Evolutionary conservation across 2,797 vertebrate species (phyloP), one percentile per base, ranked within the genome.

Genomic region (Pitangus sulphuratus): DNA sequence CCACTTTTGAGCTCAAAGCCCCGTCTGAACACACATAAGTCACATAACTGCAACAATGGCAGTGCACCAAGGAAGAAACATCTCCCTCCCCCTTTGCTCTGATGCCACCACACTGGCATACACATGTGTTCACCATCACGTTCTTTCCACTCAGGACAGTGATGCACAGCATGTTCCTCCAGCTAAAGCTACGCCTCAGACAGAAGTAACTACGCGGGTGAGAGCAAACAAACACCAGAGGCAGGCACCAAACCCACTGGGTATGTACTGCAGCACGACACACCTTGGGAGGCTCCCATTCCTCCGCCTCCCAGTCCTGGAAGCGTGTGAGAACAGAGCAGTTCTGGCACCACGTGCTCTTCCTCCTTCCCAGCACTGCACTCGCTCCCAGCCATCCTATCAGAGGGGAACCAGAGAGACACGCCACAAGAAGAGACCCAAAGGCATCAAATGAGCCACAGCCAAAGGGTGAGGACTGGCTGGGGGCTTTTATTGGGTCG

Each of bases 71-170:
- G 22, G 40, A 74, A 62, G 31, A 53, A 84, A 75, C 17, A 76
- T 21, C 11, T 42, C 48, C 39, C 58, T 69, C 28, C 22, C 45
- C 44, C 48, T 42, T 28, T 24, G 13, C 51, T 78, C 31, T 12
- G 21, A 25, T 3, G 20, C 28, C 18, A 7, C 47, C 76, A 71
- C 1, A 2, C 3, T 0, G 0, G 15, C 0, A 0, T 12, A 17
- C 44, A n/a, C 0, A 0, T 2, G 1, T 3, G 2, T 12, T 58
- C 62, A 53, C 21, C 42, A 54, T 15, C 66, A 20, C 0, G 0
- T 37, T 77, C 53, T 31, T 68, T 45, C n/a, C 31, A 60, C 28
- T 0, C 0, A 57, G 64, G 78, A 3, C 61, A 54, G 42, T 1
- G 50, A 57, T 4, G 42, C 9, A 35, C 16, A 28, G 12, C 54